Base-by-base conservation (phyloP, 2,888 invertebrate species). In the Brachylomia viminalis region DNA sequence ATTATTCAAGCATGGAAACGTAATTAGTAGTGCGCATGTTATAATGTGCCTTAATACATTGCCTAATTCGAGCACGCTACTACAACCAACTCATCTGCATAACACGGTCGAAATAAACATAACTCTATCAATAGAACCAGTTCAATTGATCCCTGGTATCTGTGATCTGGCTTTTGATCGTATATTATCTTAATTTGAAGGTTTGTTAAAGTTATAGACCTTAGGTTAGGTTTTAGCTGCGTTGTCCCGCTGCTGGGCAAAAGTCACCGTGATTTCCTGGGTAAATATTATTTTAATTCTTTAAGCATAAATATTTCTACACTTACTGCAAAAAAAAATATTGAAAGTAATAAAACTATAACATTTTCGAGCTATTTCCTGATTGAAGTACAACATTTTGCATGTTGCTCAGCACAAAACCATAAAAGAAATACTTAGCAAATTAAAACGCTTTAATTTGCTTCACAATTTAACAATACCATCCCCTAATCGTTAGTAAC, bases 401-500 rank as follows among this genome's bases (percentile, higher is more conserved):
- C n/a, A 68, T 20, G 0, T 23, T 1, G 30, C 20, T 15, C 20
- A 15, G 1, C 49, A 62, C 54, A 59, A 62, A 56, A 30, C n/a
- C 30, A 54, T 33, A 65, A 72, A 76, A 77, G 54, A 77, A 80
- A 74, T 82, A 86, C 72, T 86, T 79, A 74, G 38, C 74, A 83
- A 82, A 86, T 79, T 77, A 74, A 86, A 79, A 83, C 72, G 76
- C 74, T 88, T 84, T 74, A 80, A 84, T 85, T 86, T 68, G 64
- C 83, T 74, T 86, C 81, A 84, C 79, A 85, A 86, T 88, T 88
- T 87, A 86, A 85, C 86, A 85, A 87, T 86, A 79, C 77, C 78
- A 85, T 92, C 93, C 95, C 95, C 93, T 92, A 93, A 93, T 92
- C 91, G 91, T 91, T 92, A 90, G 82, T 88, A 90, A 96, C 95